phyloP scores from a whole-genome alignment of 2,888 invertebrate genomes.

The Eilema sororculum region DNA sequence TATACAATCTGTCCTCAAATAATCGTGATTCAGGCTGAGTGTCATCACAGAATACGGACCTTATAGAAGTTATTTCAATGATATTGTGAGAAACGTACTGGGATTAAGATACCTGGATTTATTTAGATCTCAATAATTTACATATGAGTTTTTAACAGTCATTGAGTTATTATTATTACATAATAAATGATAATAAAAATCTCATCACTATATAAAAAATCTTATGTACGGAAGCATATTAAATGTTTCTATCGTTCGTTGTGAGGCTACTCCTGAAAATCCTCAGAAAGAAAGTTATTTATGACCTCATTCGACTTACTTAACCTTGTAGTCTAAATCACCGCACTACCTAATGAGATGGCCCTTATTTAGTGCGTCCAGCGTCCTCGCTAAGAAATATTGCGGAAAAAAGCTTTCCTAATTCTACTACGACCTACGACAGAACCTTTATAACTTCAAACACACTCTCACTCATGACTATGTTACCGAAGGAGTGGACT shows the following conservation, averaged over 20 bases:
- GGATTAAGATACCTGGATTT: too few relatives aligned
- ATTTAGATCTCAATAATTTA: too few relatives aligned
- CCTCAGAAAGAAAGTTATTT: conserved; percentile 52
- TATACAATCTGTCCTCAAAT: too few relatives aligned
- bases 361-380: conserved; percentile 61
- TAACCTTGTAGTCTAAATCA: conserved; percentile 63
- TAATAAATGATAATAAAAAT: conserved; percentile 12
- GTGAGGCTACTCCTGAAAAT: conserved; percentile 47
- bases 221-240: conserved; percentile 36
- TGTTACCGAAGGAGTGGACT: too few relatives aligned
- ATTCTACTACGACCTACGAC: conserved; percentile 34
- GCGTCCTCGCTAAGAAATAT: conserved; percentile 58
- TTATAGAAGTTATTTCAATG: too few relatives aligned
- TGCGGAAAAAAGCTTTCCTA: conserved; percentile 56
- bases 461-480: not conserved
- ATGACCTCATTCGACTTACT: conserved; percentile 51
- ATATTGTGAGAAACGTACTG: too few relatives aligned
- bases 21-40: too few relatives aligned
- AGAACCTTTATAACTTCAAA: not conserved
- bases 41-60: too few relatives aligned
- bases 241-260: conserved; percentile 44
- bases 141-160: not conserved
- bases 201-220: conserved; percentile 25
- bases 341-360: conserved; percentile 61
- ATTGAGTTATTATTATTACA: not conserved